phyloP scores from a whole-genome alignment of 2,888 invertebrate genomes.

The Callyntrura sp. region DNA sequence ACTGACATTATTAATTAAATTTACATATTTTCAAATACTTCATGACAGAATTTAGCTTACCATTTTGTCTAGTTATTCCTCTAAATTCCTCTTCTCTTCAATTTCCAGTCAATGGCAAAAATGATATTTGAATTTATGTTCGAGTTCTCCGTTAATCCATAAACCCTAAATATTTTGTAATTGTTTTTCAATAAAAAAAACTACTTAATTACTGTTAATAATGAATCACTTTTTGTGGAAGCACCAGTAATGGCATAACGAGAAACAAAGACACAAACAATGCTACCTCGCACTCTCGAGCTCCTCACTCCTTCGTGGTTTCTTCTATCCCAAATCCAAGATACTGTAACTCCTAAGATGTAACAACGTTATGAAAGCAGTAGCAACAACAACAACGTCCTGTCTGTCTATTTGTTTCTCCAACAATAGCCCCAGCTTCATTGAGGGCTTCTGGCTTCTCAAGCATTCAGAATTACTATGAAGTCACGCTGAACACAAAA shows the following conservation, averaged over 20 bases:
- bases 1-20: no score
- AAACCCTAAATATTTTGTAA: no score
- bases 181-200: no score
- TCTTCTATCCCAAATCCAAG: conserved; percentile 24
- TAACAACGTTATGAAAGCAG: conserved; percentile 33
- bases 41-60: no score
- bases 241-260: background rate
- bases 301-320: conserved; percentile 43
- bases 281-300: conserved; percentile 2
- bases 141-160: no score
- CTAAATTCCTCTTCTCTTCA: no score
- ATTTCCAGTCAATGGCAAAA: no score
- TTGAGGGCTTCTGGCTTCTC: conserved; percentile 8
- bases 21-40: no score
- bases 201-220: no score
- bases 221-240: background rate
- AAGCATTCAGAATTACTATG: background rate
- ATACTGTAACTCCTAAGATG: conserved; percentile 14
- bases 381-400: conserved; percentile 27
- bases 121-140: no score
- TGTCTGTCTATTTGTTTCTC: conserved; percentile 30
- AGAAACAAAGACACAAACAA: conserved; percentile 49
- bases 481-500: background rate
- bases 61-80: no score
- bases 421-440: conserved; percentile 49